Conservation (phyloP, 2,888 invertebrate genomes). For the Sphaerophoria taeniata region DNA sequence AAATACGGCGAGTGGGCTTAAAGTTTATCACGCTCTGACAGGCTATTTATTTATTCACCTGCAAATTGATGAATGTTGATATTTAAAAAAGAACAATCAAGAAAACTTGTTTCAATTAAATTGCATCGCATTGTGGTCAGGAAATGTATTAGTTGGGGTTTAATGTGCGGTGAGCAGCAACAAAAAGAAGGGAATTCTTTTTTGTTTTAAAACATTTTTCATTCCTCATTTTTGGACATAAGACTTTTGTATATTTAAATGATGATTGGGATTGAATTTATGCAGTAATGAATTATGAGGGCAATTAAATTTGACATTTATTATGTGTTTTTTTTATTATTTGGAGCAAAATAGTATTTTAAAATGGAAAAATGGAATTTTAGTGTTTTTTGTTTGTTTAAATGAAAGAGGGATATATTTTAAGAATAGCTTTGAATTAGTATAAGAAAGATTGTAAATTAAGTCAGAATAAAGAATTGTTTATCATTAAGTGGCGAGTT, state of each 20-base stretch:
- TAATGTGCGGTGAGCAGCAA: not conserved
- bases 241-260: not conserved
- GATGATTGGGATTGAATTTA: not conserved
- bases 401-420: too few species aligned
- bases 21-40: conserved; percentile 54
- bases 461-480: not conserved
- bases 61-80: conserved; percentile 46
- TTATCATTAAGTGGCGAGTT: too few species aligned
- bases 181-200: not conserved
- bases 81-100: conserved; percentile 29
- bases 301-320: conserved; percentile 30
- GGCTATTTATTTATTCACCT: conserved; percentile 39
- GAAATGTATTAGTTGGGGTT: not conserved
- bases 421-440: too few species aligned
- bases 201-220: not conserved
- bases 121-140: conserved; percentile 19
- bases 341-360: conserved; percentile 12
- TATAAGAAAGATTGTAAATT: not conserved
- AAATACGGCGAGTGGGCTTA: conserved; percentile 10
- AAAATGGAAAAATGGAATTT: conserved; percentile 6
- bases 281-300: conserved; percentile 7
- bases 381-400: not conserved
- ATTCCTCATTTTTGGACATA: conserved; percentile 3
- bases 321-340: conserved; percentile 29
- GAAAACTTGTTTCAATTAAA: conserved; percentile 35